A percentile compares a stretch with the other conserved stretches of the same genome.
These are phyloP conservation scores for Virgularia gustaviana DNA, from an alignment of 92 coral and sea anemone species.

Conservation along the genomic window DNA sequence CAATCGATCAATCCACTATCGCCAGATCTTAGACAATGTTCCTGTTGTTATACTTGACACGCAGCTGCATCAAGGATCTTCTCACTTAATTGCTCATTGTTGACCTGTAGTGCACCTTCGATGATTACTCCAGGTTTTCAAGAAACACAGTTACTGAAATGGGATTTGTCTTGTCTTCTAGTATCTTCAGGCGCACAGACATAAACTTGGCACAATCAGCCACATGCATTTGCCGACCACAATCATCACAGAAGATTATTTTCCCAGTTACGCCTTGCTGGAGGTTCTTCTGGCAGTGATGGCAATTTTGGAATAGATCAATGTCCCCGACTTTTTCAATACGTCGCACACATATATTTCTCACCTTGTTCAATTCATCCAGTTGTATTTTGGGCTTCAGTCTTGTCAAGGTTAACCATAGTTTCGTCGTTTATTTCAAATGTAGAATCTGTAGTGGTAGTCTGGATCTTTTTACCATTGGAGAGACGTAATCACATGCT, in stretches of 20 bases:
- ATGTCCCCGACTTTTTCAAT: background rate
- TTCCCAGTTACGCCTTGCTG: background rate
- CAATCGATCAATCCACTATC: too few species aligned
- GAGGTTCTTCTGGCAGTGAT: background rate
- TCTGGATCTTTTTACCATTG: background rate
- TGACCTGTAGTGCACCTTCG: background rate
- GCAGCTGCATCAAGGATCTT: background rate
- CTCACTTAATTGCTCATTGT: background rate
- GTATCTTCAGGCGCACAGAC: background rate
- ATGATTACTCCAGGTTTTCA: background rate
- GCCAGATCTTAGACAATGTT: background rate
- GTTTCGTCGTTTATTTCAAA: background rate
- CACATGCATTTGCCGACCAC: background rate
- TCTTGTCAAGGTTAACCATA: background rate
- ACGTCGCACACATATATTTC: background rate
- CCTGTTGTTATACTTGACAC: background rate
- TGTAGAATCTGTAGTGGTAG: background rate
- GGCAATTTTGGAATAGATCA: background rate
- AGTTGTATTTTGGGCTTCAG: background rate
- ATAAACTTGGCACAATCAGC: background rate
- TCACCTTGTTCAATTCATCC: background rate
- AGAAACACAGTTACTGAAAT: background rate
- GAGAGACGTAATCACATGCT: background rate
- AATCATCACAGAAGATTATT: background rate
- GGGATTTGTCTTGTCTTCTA: background rate